Evolutionary conservation across 2,797 vertebrate genomes (phyloP), one percentile per base, ranked within the genome.

Genomic region (Halcyon leucocephala): DNA sequence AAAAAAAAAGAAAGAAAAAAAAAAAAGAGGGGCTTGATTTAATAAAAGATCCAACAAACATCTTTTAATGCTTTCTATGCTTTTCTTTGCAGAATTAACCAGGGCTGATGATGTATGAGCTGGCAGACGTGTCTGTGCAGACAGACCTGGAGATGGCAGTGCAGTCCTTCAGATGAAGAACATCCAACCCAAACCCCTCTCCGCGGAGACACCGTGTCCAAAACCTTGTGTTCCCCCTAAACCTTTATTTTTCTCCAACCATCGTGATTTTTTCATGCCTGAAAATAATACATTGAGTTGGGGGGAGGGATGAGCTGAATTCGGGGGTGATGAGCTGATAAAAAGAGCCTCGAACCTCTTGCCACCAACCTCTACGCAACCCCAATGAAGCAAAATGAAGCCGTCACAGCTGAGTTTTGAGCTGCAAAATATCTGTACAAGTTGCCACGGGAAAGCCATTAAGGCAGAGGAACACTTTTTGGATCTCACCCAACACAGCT

Each of bases 101-200:
- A 1, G 22, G 64, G 20, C 7, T 9, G 54, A 4, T 26, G 21
- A 5, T 26, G 21, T 0, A 3, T 12, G 71, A 57, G 72, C 31
- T 65, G 24, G 48, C 16, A 28, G 55, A 12, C 0, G 0, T 0
- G n/a, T 25, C 35, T 86, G 49, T 20, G 41, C 55, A 10, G 62
- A n/a, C 49, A 61, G 82, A 39, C 93, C 98, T 96, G 93, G 85
- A 97, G 98, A 76, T 97, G 98, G 97, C 96, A 98, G 91, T 93
- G 97, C 82, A 97, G 83, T 33, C 72, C 96, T 97, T 91, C 62
- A 6, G 19, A 95, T 91, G 49, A 22, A 64, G 13, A 55, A 6
- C 8, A 7, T 55, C n/a, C 70, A 49, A 0, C 61, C 72, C 79
- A 33, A 64, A 6, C 10, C 17, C 25, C 8, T 17, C 26, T 65